Percentiles rank a stretch among this genome's conserved stretches.
phyloP scores from a whole-genome alignment of 2,797 vertebrate genomes.

The Syncerus caffer region DNA sequence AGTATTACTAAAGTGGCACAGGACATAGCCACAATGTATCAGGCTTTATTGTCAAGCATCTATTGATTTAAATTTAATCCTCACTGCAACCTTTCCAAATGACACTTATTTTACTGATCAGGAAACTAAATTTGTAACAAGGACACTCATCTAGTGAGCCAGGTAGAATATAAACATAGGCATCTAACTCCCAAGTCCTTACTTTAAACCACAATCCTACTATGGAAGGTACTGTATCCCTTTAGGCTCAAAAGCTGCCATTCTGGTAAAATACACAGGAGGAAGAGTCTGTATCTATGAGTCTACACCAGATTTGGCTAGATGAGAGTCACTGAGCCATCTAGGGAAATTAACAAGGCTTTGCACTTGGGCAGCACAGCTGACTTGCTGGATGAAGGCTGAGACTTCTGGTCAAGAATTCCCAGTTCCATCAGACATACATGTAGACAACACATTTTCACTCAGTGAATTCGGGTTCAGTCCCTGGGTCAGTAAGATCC shows the following conservation, averaged over 20 bases:
- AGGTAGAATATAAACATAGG: not conserved
- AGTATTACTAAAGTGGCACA: not conserved
- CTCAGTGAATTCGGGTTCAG: not conserved
- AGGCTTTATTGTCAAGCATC: not conserved
- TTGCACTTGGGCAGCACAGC: not conserved
- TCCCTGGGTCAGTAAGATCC: not conserved
- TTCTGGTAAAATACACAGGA: not conserved
- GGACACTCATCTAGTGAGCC: not conserved
- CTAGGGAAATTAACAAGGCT: not conserved
- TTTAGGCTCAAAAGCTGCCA: not conserved
- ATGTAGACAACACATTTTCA: not conserved
- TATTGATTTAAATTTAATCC: conserved; percentile 19
- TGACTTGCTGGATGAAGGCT: not conserved
- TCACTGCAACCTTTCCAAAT: not conserved
- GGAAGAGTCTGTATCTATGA: not conserved
- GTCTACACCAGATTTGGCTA: not conserved
- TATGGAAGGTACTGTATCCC: not conserved
- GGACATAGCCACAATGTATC: not conserved
- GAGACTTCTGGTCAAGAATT: not conserved
- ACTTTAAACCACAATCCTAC: not conserved
- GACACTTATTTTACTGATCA: not conserved
- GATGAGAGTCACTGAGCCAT: not conserved
- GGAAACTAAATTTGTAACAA: not conserved
- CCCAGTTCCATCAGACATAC: not conserved
- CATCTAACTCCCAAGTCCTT: not conserved